Base-by-base conservation (phyloP, 2,888 invertebrate species). In the Abrostola triplasia region DNA sequence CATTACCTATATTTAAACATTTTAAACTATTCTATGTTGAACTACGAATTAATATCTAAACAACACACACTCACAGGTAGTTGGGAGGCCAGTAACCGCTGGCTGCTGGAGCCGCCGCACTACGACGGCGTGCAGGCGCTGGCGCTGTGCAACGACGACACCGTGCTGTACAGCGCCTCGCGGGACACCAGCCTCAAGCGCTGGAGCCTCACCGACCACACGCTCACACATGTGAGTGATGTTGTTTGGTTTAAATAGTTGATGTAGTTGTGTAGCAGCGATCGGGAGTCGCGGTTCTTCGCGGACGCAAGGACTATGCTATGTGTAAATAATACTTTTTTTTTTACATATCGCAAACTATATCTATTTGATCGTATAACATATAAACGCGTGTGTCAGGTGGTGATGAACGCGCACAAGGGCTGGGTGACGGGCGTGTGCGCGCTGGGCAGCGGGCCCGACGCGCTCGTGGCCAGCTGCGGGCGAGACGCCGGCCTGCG, bases 71-170 rank as follows among this genome's bases (percentile, higher is more conserved):
- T 37, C 13, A 5, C 67, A 92, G 93, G 85, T 80, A 87, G 86
- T 63, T 91, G 88, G 94, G 94, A 89, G 85, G 95, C 83, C 67
- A 76, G 90, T 93, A 81, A 96, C 95, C 74, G 96, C 40, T 95
- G 96, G 59, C 96, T 96, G 79, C 92, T 97, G 63, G 96, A 97
- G 79, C 98, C 98, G 11, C 98, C 98, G 6, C 98, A 98, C 92
- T 98, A 98, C 89, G 98, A 98, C 89, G 98, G 98, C 36, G 97
- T 98, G 59, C 97, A 98, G 87, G 97, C 97, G 49, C 93, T 98
- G 53, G 96, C 97, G 40, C 93, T 97, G 57, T 90, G 93, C 67
- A 96, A 96, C 40, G 94, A 96, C 73, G 96, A 95, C 42, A 93
- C 95, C 68, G 95, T 95, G 12, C 93, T 98, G 24, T 98, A 97